Percentiles rank a stretch among this genome's conserved stretches.
Evolutionary conservation across 2,888 invertebrate genomes (phyloP).

Genomic region (Anoncus sp.): DNA sequence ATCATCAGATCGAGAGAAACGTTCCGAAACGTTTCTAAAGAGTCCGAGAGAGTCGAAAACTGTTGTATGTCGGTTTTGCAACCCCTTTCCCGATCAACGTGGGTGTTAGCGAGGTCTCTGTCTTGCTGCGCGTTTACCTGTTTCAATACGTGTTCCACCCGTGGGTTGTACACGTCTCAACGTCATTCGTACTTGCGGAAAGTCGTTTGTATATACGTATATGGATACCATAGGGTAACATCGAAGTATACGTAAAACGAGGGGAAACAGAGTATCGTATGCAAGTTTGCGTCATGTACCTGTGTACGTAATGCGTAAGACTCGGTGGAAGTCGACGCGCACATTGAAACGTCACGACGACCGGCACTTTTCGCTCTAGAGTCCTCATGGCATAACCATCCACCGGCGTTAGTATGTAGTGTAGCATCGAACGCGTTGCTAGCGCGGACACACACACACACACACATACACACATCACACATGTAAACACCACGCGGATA

Average conservation of each 20-base stretch:
- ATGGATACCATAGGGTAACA: not conserved
- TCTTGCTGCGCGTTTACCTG: constrained; percentile 33
- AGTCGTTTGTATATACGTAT: not conserved
- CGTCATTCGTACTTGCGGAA: constrained; percentile 15
- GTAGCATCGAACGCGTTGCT: constrained; percentile 43
- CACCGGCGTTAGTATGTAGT: constrained; percentile 38
- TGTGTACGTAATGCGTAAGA: constrained; percentile 25
- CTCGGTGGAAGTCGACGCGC: constrained; percentile 54
- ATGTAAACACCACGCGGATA: constrained; percentile 24
- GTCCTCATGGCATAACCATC: constrained; percentile 29
- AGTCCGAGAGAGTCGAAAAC: constrained; percentile 23
- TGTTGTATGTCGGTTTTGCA: constrained; percentile 15
- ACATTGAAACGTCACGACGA: constrained; percentile 51
- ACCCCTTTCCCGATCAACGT: constrained; percentile 9
- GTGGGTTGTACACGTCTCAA: not conserved
- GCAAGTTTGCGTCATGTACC: constrained; percentile 14
- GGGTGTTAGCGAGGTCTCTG: constrained; percentile 17
- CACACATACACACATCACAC: too few relatives aligned
- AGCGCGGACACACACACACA: constrained; percentile 35
- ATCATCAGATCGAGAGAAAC: constrained; percentile 32
- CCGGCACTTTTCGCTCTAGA: constrained; percentile 33
- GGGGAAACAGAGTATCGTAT: constrained; percentile 14
- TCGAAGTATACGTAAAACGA: not conserved
- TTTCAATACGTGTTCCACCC: constrained; percentile 19
- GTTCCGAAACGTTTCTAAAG: constrained; percentile 9